Percentiles rank a stretch among this genome's conserved stretches.
phyloP scores from a whole-genome alignment of 1,140 invertebrate genomes.

The Drosophila bocki region DNA sequence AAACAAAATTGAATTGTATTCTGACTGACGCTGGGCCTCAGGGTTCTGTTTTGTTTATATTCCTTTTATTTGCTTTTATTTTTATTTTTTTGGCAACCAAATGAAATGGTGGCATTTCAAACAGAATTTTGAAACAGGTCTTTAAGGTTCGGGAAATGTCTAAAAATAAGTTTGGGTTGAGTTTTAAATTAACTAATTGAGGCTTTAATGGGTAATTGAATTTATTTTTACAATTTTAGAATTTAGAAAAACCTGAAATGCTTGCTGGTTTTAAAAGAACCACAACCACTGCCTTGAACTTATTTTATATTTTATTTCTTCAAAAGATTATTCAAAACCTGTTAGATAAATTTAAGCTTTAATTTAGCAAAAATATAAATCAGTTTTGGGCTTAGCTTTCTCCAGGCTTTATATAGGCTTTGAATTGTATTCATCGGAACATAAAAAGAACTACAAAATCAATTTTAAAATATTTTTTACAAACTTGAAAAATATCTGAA shows the following conservation, averaged over 20 bases:
- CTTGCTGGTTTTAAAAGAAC: too few species aligned
- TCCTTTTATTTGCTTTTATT: constrained; percentile 20
- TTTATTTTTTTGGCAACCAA: constrained; percentile 41
- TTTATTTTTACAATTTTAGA: not conserved
- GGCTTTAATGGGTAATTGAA: not conserved
- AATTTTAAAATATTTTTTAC: constrained; percentile 59
- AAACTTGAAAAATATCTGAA: constrained; percentile 48
- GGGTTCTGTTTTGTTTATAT: constrained; percentile 47
- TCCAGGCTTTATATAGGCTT: not conserved
- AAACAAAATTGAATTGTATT: constrained; percentile 80
- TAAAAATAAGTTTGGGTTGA: not conserved
- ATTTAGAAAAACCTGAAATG: not conserved
- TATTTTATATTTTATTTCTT: too few species aligned
- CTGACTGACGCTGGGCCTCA: constrained; percentile 55
- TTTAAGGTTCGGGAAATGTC: constrained; percentile 6
- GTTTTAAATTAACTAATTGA: not conserved
- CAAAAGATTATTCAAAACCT: too few species aligned
- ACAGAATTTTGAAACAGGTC: constrained; percentile 34
- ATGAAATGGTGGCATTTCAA: constrained; percentile 49
- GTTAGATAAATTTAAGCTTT: not conserved
- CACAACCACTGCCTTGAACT: too few species aligned
- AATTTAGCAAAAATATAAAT: not conserved
- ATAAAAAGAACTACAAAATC: constrained; percentile 38
- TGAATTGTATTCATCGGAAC: constrained; percentile 1
- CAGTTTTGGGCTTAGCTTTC: not conserved